Base-by-base conservation (phyloP, 92 coral and sea anemone genomes). In the Siderastrea siderea region DNA sequence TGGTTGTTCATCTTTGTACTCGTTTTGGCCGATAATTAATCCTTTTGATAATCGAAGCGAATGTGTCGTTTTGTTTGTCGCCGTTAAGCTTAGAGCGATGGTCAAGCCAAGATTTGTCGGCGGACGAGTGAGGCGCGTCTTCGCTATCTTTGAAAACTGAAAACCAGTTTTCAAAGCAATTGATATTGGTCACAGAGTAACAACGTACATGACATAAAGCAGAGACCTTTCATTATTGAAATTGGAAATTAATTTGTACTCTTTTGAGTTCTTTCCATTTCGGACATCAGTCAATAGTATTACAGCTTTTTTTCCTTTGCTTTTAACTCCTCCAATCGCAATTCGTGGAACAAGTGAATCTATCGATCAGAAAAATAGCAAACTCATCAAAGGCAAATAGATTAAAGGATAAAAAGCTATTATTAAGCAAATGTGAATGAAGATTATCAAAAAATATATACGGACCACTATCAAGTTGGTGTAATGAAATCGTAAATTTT, bases 391-490 rank as follows among this genome's bases (percentile, higher is more conserved):
- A 83, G 38, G 80, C 80, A 84, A 84, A 84, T 83, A 84, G 87
- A 84, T 84, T 74, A 84, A 75, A 74, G 80, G 87, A 84, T 84
- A 73, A 84, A 78, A 85, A 76, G 89, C 83, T 58, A 85, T 85
- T 85, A 85, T 85, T 78, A 85, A 55, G 83, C 89, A 85, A 85
- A 85, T 85, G 68, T 67, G 70, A 85, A 68, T 49, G 69, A 77
- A 85, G 89, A 85, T 85, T 85, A 85, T 85, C 89, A 78, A 85
- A 68, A 77, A 76, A 85, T 85, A 77, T 77, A 78, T 85, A 66
- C 54, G 73, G 19, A 45, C 64, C 60, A 84, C 74, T 84, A 83
- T 72, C 79, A 74, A 84, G 72, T 62, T 60, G 48, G 80, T 74
- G 79, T 73, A 84, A 84, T 73, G 79, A 61, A 84, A 73, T 62